A percentile compares a stretch with the other conserved stretches of the same genome.
Conservation (phyloP, 2,888 invertebrate species). For the Tolmerus cingulatus region DNA sequence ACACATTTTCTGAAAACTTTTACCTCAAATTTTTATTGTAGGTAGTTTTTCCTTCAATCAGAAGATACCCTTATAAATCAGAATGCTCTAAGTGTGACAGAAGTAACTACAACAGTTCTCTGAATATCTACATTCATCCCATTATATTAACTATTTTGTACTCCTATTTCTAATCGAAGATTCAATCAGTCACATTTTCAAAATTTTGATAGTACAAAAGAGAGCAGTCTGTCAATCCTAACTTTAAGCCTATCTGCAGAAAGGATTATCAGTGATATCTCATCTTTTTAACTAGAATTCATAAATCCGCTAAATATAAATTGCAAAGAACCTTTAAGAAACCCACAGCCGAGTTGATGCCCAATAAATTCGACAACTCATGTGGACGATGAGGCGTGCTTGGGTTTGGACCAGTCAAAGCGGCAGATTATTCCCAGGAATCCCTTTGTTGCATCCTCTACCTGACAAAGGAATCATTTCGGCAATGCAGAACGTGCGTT, state of each 20-base stretch:
- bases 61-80: too few species aligned
- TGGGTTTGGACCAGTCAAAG: neutral
- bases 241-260: neutral
- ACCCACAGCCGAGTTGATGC: neutral
- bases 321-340: neutral
- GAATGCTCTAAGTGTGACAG: too few species aligned
- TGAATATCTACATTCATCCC: too few species aligned
- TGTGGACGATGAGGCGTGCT: neutral
- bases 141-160: neutral
- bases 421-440: conserved; percentile 8
- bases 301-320: neutral
- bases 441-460: neutral
- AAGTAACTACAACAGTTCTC: too few species aligned
- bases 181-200: neutral
- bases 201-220: neutral
- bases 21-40: too few species aligned
- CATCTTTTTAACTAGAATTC: neutral
- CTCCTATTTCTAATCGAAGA: neutral
- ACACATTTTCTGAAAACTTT: too few species aligned
- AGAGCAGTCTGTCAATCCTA: neutral
- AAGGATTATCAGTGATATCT: neutral
- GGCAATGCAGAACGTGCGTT: neutral
- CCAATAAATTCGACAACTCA: conserved; percentile 15
- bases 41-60: too few species aligned
- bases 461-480: conserved; percentile 14